Conservation (phyloP, 2,113 vertebrate genomes). For the Noturus placidus region DNA sequence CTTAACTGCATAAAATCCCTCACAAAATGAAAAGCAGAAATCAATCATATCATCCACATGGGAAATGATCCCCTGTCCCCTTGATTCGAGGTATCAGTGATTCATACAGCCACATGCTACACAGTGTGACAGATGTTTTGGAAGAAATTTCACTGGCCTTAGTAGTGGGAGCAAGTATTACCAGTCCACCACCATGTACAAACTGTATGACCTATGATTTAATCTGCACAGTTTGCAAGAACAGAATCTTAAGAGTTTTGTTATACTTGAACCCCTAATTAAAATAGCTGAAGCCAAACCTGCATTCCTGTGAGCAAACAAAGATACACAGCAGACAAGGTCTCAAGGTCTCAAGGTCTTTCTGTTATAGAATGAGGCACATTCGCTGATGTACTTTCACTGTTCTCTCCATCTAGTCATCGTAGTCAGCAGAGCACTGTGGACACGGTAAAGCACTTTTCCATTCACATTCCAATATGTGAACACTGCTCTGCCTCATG, state of each 20-base stretch:
- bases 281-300: background rate
- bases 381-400: background rate
- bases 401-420: background rate
- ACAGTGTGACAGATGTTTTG: background rate
- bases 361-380: slow-evolving; percentile 55
- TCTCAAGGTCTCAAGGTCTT: slow-evolving; percentile 45
- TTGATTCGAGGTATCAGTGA: background rate
- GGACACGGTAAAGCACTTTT: slow-evolving; percentile 37
- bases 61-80: background rate
- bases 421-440: slow-evolving; percentile 19
- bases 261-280: background rate
- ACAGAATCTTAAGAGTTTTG: background rate
- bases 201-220: background rate
- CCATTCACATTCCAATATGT: slow-evolving; percentile 32
- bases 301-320: background rate
- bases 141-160: background rate
- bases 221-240: background rate
- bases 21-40: background rate
- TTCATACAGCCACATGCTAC: background rate
- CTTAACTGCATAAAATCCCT: background rate
- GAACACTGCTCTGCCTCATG: slow-evolving; percentile 40
- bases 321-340: slow-evolving; percentile 4
- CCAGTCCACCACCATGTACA: background rate
- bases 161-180: background rate
- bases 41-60: background rate